Evolutionary conservation across 2,113 vertebrate genomes (phyloP).

Genomic region (Pipa parva): DNA sequence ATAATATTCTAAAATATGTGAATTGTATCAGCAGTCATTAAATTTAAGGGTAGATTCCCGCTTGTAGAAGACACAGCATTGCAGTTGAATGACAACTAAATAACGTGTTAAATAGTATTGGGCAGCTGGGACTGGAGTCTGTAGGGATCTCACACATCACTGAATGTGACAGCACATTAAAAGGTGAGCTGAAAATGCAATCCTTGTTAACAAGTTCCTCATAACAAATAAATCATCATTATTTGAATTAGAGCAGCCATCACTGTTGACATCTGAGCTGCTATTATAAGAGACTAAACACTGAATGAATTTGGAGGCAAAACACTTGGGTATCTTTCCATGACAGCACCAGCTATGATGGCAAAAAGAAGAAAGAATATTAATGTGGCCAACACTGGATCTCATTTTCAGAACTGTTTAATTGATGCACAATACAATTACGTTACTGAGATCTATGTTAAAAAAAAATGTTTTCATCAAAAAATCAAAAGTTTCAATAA

Average conservation of each 20-base stretch:
- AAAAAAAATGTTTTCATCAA: too few species aligned
- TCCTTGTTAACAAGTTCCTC: constrained; percentile 34
- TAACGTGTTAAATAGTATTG: constrained; percentile 3
- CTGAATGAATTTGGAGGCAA: constrained; percentile 13
- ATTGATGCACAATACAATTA: too few species aligned
- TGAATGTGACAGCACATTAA: constrained; percentile 40
- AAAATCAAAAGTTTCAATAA: too few species aligned
- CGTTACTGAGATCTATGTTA: too few species aligned
- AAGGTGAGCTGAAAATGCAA: constrained; percentile 39
- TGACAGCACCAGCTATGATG: background rate
- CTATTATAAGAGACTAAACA: constrained; percentile 14
- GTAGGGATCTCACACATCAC: constrained; percentile 30
- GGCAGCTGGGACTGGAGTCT: constrained; percentile 3
- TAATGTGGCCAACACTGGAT: constrained; percentile 1
- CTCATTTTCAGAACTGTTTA: constrained; percentile 1
- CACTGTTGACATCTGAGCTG: constrained; percentile 26
- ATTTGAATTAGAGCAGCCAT: constrained; percentile 32
- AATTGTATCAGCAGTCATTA: background rate
- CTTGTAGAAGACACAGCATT: background rate
- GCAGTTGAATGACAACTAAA: background rate
- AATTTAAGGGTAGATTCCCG: background rate
- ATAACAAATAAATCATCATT: constrained; percentile 41
- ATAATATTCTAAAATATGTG: background rate
- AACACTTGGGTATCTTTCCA: background rate
- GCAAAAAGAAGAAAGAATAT: constrained; percentile 2